Evolutionary conservation across 2,113 vertebrate species (phyloP).

Genomic region (Amblyornis subalaris): DNA sequence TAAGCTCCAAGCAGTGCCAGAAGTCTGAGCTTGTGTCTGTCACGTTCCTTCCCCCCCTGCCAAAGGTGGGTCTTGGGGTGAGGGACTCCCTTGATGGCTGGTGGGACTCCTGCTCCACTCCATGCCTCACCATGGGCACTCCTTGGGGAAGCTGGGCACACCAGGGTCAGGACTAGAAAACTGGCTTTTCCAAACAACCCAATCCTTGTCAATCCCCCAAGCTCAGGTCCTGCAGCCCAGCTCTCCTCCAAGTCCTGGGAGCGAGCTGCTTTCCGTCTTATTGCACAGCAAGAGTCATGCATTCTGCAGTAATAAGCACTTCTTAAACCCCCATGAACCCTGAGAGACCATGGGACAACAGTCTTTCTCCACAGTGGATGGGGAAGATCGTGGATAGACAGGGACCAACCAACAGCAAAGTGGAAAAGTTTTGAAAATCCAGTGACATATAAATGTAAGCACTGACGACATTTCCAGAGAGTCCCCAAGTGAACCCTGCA

Average conservation of each 20-base stretch:
- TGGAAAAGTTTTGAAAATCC: not conserved
- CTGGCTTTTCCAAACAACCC: not conserved
- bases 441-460: not conserved
- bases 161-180: not conserved
- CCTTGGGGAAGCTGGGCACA: too few species aligned
- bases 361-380: not conserved
- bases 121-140: not conserved
- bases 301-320: not conserved
- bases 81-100: not conserved
- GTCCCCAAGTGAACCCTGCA: not conserved
- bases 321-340: not conserved
- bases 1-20: not conserved
- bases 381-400: not conserved
- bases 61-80: not conserved
- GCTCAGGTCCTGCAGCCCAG: not conserved
- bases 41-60: not conserved
- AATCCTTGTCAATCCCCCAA: not conserved
- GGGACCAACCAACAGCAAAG: not conserved
- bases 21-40: not conserved
- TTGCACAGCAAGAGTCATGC: accelerated
- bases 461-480: not conserved
- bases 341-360: not conserved
- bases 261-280: accelerated
- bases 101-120: not conserved
- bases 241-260: not conserved